Evolutionary conservation across 2,797 vertebrate species (phyloP), one percentile per base, ranked within the genome.

Genomic region (Brachymystax lenok): DNA sequence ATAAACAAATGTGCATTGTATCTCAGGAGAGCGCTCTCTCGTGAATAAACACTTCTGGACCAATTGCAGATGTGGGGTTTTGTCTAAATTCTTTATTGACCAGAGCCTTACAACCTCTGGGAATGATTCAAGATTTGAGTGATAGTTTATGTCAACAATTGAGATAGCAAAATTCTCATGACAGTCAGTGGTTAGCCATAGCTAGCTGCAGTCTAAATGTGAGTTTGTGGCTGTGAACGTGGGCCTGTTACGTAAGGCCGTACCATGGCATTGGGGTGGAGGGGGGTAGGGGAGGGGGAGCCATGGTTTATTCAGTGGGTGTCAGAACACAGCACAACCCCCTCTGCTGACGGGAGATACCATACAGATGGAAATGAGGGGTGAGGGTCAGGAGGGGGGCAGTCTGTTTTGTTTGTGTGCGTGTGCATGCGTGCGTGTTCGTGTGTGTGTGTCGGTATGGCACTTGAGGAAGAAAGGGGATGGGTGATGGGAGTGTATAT

Each of bases 281-380:
- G 84, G 61, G 61, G 74, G 77, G 69, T 27, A 66, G 50, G 17
- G 30, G 51, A 33, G 46, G 77, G 85, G 80, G 76, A 59, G 63
- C 77, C 80, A 81, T 82, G 77, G 86, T 87, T 88, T 73, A 91
- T 91, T 91, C 85, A 87, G 40, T 4, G 86, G 81, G 85, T 88
- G 89, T 85, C 90, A 82, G 75, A 77, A 81, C 71, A 75, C 74
- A 5, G 73, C 80, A 79, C 24, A 80, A 33, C 82, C 81, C 68
- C 75, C 84, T 82, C 73, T 80, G 81, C 85, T 88, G 84, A 83
- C 83, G 80, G 79, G 83, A 87, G 81, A 84, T 73, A 84, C 78
- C 85, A 90, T 90, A 90, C 82, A 87, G 76, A 92, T 92, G 90
- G 86, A 92, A 93, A 93, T 91, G 69, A 89, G 84, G 90, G 86